Evolutionary conservation across 2,797 vertebrate species (phyloP).

Genomic region (Galago senegalensis): DNA sequence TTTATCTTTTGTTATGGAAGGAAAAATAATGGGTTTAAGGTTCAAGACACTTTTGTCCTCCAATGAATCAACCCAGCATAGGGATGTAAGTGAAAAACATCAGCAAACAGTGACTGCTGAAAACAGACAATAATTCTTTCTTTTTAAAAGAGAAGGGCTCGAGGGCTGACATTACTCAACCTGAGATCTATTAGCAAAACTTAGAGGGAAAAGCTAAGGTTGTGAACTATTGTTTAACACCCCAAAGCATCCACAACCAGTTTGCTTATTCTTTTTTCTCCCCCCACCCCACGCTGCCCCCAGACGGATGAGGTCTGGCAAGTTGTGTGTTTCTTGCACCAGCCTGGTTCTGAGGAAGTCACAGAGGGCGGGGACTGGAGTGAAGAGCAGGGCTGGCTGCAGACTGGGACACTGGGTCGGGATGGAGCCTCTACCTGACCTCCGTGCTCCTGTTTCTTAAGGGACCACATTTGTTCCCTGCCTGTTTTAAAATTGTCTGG

Average conservation of each 20-base stretch:
- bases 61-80: conserved; percentile 66
- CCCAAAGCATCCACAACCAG: neutral
- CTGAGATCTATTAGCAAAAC: conserved; percentile 40
- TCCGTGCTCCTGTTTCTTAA: neutral
- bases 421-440: neutral
- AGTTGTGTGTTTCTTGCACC: too few species aligned
- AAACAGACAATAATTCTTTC: conserved; percentile 34
- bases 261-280: neutral
- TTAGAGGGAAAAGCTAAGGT: neutral
- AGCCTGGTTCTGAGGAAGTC: too few species aligned
- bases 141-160: conserved; percentile 20
- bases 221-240: neutral
- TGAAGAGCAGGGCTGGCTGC: fast-evolving
- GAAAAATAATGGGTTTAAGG: conserved; percentile 66
- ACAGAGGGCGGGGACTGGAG: neutral
- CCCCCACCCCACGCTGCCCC: too few species aligned
- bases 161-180: conserved; percentile 27
- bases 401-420: neutral
- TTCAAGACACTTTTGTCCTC: conserved; percentile 69
- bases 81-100: neutral
- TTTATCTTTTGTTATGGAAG: conserved; percentile 68
- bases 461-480: neutral
- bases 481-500: neutral
- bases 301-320: neutral
- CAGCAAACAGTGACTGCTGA: conserved; percentile 26